A percentile compares a stretch with the other conserved stretches of the same genome.
Conservation (phyloP, 2,888 invertebrate genomes). For the Spilosoma lubricipeda region DNA sequence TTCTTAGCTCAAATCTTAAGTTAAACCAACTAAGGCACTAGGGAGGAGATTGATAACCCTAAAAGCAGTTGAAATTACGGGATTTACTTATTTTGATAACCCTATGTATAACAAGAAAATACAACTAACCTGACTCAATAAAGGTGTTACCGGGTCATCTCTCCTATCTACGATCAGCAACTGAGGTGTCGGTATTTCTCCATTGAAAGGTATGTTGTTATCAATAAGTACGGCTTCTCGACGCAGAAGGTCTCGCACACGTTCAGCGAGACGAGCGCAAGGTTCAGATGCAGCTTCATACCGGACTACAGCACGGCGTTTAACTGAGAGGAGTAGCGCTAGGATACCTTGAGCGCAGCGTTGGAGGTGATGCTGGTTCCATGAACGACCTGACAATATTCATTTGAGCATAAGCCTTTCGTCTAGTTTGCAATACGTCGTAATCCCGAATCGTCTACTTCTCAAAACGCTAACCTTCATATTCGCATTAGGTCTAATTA, state of each 20-base stretch:
- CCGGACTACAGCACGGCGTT: slow-evolving; percentile 95
- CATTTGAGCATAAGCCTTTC: no score
- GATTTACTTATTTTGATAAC: no score
- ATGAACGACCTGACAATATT: slow-evolving; percentile 85
- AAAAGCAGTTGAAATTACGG: no score
- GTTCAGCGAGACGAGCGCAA: slow-evolving; percentile 94
- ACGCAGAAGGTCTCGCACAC: slow-evolving; percentile 93
- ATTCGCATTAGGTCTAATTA: no score
- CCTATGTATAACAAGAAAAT: background rate
- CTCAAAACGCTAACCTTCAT: no score
- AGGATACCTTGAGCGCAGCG: slow-evolving; percentile 94
- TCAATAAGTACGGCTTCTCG: slow-evolving; percentile 96
- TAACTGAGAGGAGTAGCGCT: slow-evolving; percentile 95
- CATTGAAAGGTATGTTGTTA: slow-evolving; percentile 92
- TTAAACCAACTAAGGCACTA: no score
- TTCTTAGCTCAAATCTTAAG: no score
- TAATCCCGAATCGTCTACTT: no score
- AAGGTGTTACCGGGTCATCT: slow-evolving; percentile 98
- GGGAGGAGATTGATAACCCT: no score
- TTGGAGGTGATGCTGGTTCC: slow-evolving; percentile 92
- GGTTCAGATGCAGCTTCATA: slow-evolving; percentile 95
- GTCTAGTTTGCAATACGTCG: no score
- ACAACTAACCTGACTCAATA: slow-evolving; percentile 92
- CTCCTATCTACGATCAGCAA: slow-evolving; percentile 96
- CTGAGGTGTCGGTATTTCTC: slow-evolving; percentile 91